These are phyloP conservation scores for Sturnus vulgaris DNA, from an alignment of 2,113 vertebrate genomes.

Conservation along the genomic window DNA sequence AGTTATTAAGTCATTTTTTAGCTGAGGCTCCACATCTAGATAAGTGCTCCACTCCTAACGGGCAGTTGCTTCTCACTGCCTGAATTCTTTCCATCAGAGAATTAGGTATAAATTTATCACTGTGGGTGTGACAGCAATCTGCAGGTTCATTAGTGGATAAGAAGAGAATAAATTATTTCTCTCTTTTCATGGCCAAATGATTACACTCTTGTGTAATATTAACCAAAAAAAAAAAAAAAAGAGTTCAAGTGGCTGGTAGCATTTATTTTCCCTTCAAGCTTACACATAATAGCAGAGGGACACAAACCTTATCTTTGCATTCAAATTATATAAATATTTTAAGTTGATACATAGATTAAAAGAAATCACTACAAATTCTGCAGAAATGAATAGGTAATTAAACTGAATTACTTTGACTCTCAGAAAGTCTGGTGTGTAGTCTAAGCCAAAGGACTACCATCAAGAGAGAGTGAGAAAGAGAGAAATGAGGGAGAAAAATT, in stretches of 20 bases:
- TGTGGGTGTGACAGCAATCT: neutral
- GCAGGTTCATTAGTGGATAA: neutral
- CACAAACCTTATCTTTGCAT: neutral
- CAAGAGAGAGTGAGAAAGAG: neutral
- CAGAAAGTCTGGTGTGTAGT: neutral
- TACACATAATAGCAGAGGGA: neutral
- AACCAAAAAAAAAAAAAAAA: neutral
- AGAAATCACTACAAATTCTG: neutral
- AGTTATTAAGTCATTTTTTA: neutral
- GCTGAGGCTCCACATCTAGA: neutral
- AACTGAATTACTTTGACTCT: neutral
- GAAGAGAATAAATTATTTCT: neutral
- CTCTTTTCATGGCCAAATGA: neutral
- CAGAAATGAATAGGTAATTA: neutral
- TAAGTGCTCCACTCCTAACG: neutral
- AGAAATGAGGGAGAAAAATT: neutral
- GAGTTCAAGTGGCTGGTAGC: neutral
- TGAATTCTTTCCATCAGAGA: conserved; percentile 4
- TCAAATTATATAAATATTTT: neutral
- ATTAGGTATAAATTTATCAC: neutral
- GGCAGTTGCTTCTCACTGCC: neutral
- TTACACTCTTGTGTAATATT: neutral
- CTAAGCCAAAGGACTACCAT: neutral
- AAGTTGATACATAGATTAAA: neutral
- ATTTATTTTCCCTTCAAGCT: neutral